Evolutionary conservation across 2,113 vertebrate genomes (phyloP).

Genomic region (Ellobius talpinus): DNA sequence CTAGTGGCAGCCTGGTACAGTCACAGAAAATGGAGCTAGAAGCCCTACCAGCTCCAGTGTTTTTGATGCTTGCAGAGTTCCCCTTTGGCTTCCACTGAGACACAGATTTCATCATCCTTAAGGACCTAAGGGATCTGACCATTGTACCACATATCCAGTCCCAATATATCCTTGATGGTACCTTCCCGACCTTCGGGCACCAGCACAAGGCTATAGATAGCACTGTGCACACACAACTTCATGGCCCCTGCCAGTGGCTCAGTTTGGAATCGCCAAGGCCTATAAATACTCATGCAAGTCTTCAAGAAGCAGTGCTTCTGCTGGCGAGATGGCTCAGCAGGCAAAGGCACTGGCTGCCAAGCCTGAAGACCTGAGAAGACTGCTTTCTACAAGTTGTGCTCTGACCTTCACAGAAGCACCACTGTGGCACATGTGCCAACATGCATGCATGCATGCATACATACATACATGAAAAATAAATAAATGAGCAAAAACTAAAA

Average conservation of each 20-base stretch:
- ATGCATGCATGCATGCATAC: background rate
- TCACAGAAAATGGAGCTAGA: background rate
- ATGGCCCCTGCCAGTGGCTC: conserved; percentile 84
- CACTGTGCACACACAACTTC: conserved; percentile 84
- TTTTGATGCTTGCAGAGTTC: conserved; percentile 83
- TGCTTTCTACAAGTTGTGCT: background rate
- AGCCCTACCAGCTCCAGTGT: conserved; percentile 78
- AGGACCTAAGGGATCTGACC: conserved; percentile 77
- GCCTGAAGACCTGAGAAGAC: background rate
- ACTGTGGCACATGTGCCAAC: background rate
- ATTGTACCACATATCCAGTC: conserved; percentile 82
- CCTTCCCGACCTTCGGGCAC: conserved; percentile 84
- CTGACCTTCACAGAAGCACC: background rate
- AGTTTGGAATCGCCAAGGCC: conserved; percentile 87
- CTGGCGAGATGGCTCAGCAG: background rate
- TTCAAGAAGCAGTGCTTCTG: conserved; percentile 85
- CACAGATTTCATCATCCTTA: conserved; percentile 86
- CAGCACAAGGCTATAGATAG: conserved; percentile 80
- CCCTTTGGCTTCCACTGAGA: conserved; percentile 85
- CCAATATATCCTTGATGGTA: conserved; percentile 81
- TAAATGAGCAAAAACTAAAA: background rate
- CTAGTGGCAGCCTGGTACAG: conserved; percentile 82
- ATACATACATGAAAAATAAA: background rate
- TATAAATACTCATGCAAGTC: conserved; percentile 82
- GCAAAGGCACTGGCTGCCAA: background rate